Evolutionary conservation across 2,113 vertebrate genomes (phyloP), one percentile per base, ranked within the genome.

Genomic region (Dolichallabes microphthalmus): DNA sequence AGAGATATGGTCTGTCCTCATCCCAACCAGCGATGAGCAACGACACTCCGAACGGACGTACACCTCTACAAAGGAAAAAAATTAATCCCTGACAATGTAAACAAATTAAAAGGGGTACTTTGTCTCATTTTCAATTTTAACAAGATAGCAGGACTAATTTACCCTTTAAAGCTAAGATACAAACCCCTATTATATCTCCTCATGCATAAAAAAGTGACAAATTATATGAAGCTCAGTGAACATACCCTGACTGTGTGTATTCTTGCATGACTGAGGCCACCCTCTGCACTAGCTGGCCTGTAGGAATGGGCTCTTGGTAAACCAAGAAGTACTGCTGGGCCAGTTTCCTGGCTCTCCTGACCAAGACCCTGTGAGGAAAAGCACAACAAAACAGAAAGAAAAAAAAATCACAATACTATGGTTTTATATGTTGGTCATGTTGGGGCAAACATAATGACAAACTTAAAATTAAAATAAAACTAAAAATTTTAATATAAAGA

Each of bases 261-360:
- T 99, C 98, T 88, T 99, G 98, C 98, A 99, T 99, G 85, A 99
- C 98, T 52, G 98, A 99, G 45, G 98, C 98, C 88, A 99, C 97
- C 91, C 98, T 96, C 93, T 99, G 98, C 45, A 99, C 98, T 75
- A 99, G 95, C 92, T 99, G 98, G 68, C 97, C 98, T 82, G 98
- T 99, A 85, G 98, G 97, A 89, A 99, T 99, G 82, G 97, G 98
- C 87, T 99, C 98, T 19, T 99, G 98, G 88, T 99, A 99, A 84
- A 99, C 97, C 90, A 99, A 91, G 88, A 95, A 99, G 91, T 99
- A 99, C 8, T 99, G 97, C 88, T 99, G 98, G 68, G 98, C 98
- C 91, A 99, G 91, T 89, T 99, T 99, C 57, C 98, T 94, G 86
- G 98, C 98, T 94, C 97, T 96, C 88, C 97, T 96, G 85, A 99